Percentiles rank a stretch among this genome's conserved stretches.
These are phyloP conservation scores for Macroramphosus scolopax DNA, from an alignment of 2,797 vertebrate species.

Conservation along the genomic window DNA sequence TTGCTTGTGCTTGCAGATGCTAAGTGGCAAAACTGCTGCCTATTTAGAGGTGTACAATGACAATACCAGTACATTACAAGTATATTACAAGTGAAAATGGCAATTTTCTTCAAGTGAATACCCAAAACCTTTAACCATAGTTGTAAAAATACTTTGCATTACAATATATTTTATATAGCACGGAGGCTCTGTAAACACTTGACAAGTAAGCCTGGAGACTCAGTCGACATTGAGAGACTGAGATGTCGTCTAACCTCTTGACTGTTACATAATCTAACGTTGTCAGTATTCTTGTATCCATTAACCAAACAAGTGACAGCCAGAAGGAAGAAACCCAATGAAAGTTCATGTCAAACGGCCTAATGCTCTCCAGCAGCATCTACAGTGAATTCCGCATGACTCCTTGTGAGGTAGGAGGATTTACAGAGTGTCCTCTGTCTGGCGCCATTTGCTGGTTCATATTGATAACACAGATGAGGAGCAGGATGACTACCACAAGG, in stretches of 20 bases:
- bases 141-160: no score
- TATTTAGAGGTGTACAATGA: conserved; percentile 1
- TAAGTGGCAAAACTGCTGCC: neutral
- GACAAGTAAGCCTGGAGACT: conserved; percentile 13
- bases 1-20: neutral
- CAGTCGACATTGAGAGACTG: neutral
- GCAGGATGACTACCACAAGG: conserved; percentile 79
- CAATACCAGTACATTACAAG: no score
- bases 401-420: conserved; percentile 34
- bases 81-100: no score
- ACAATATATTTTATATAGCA: no score
- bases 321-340: conserved; percentile 25
- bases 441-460: conserved; percentile 80
- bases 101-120: no score
- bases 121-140: no score
- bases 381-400: conserved; percentile 56
- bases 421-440: conserved; percentile 55
- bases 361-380: conserved; percentile 9
- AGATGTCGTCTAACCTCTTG: conserved; percentile 3
- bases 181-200: no score
- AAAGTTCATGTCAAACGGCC: conserved; percentile 19
- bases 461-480: conserved; percentile 82
- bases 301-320: conserved; percentile 28
- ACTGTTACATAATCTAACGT: conserved; percentile 1
- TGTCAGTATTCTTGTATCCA: no score